These are phyloP conservation scores for Tanytarsus gracilentus DNA, from an alignment of 2,888 invertebrate genomes.

Conservation along the genomic window DNA sequence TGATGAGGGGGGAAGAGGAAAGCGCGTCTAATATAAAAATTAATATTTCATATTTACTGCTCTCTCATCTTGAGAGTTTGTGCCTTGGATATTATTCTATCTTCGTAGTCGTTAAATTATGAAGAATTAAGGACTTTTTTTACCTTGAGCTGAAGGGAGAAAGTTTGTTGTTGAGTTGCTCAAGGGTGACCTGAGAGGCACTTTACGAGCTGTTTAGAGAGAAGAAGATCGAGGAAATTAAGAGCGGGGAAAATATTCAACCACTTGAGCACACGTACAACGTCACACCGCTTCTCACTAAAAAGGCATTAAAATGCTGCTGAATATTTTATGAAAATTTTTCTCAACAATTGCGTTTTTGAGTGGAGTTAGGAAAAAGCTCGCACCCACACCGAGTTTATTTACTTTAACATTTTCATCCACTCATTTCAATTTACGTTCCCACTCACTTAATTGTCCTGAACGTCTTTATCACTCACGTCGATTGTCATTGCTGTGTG, in stretches of 20 bases:
- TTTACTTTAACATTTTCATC: neutral
- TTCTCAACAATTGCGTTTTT: constrained; percentile 22
- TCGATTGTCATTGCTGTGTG: constrained; percentile 18
- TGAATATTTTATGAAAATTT: constrained; percentile 26
- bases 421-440: constrained; percentile 11
- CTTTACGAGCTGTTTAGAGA: neutral
- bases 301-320: constrained; percentile 26
- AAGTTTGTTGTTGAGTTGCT: neutral
- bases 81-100: neutral
- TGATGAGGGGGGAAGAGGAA: constrained; percentile 11
- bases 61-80: constrained; percentile 1
- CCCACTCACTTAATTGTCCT: constrained; percentile 23
- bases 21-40: constrained; percentile 23
- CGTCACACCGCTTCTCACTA: neutral
- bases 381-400: no score
- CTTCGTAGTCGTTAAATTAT: constrained; percentile 19
- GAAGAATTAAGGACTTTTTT: constrained; percentile 24
- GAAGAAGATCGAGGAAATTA: constrained; percentile 1
- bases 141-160: neutral
- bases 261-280: constrained; percentile 24
- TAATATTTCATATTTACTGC: constrained; percentile 29
- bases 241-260: neutral
- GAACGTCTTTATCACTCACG: constrained; percentile 23
- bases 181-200: constrained; percentile 3
- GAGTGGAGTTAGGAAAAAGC: no score